Percentiles rank a stretch among this genome's conserved stretches.
These are phyloP conservation scores for Polylopha cassiicola DNA, from an alignment of 2,888 invertebrate genomes.

Conservation along the genomic window DNA sequence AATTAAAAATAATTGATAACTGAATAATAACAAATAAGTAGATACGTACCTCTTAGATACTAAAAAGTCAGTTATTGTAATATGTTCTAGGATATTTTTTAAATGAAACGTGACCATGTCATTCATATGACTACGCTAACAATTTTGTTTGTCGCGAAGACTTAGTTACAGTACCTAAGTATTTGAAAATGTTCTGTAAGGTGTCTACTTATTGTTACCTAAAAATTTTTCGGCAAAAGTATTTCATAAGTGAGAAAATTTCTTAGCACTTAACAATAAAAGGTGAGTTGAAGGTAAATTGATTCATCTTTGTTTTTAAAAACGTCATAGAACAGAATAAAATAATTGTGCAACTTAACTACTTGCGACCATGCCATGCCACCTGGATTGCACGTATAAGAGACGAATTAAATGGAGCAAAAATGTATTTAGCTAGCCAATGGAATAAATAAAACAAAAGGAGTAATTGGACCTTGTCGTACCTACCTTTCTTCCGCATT, in stretches of 20 bases:
- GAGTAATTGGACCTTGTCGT: conserved; percentile 52
- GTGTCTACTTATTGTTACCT: too few relatives aligned
- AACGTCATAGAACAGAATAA: too few relatives aligned
- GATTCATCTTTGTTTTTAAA: too few relatives aligned
- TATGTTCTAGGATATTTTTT: conserved; percentile 18
- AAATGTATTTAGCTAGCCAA: conserved; percentile 44
- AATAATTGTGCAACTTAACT: too few relatives aligned
- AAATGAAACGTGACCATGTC: conserved; percentile 39
- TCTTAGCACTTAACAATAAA: too few relatives aligned
- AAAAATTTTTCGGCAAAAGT: too few relatives aligned
- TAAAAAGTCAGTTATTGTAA: too few relatives aligned
- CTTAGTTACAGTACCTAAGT: background rate
- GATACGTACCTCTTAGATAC: conserved; percentile 4
- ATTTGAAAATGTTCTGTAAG: conserved; percentile 10
- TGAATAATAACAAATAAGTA: conserved; percentile 1
- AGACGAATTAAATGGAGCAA: conserved; percentile 42
- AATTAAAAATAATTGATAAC: too few relatives aligned
- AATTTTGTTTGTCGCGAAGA: conserved; percentile 49
- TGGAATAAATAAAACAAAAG: conserved; percentile 57
- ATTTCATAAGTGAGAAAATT: too few relatives aligned
- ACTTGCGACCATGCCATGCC: too few relatives aligned
- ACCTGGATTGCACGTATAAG: conserved; percentile 20
- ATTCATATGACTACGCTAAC: conserved; percentile 52
- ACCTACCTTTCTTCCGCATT: conserved; percentile 67
- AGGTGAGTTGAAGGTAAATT: too few relatives aligned